Conservation (phyloP, 1,140 invertebrate genomes). For the Drosophila insularis region DNA sequence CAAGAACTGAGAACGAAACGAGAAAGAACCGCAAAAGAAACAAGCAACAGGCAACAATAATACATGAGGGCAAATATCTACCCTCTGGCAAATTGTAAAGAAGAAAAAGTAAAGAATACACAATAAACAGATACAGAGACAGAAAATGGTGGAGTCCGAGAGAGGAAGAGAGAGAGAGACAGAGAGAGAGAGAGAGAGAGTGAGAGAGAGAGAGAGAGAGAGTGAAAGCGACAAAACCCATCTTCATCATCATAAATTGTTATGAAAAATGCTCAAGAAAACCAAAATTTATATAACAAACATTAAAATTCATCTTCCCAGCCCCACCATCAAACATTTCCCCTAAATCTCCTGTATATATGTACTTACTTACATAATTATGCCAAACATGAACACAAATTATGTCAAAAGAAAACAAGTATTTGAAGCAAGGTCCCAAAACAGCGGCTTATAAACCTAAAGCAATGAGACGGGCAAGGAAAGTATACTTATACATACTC, state of each 20-base stretch:
- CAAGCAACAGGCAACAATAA: conserved; percentile 15
- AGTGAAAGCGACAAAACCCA: background rate
- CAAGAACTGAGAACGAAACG: background rate
- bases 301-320: conserved; percentile 36
- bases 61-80: conserved; percentile 31
- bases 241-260: conserved; percentile 40
- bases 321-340: conserved; percentile 1
- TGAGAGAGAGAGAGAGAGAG: background rate
- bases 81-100: conserved; percentile 50
- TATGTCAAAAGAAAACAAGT: conserved; percentile 57
- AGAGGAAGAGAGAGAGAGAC: background rate
- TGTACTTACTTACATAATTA: conserved; percentile 43
- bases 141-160: background rate
- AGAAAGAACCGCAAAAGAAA: conserved; percentile 11
- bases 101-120: conserved; percentile 11
- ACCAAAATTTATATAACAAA: conserved; percentile 38
- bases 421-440: conserved; percentile 24
- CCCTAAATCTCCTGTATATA: background rate
- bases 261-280: conserved; percentile 57
- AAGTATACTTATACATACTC: too few relatives aligned
- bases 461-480: background rate
- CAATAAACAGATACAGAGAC: background rate
- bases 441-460: background rate
- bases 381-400: conserved; percentile 55
- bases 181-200: background rate